Evolutionary conservation across 2,113 vertebrate species (phyloP).

Genomic region (Callaeas wilsoni): DNA sequence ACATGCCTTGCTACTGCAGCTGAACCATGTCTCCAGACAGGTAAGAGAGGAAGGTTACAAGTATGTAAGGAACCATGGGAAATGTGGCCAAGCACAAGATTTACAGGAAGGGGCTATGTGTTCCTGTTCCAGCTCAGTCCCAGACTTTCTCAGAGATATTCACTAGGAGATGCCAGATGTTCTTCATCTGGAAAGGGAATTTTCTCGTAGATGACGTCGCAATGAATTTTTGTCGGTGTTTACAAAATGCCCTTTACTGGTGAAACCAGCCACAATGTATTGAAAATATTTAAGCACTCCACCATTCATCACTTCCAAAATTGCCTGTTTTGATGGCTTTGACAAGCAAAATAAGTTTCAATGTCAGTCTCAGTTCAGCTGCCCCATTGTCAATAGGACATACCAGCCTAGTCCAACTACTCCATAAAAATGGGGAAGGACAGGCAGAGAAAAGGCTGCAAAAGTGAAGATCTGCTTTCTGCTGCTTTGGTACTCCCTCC

Average conservation of each 20-base stretch:
- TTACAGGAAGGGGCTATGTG: not conserved
- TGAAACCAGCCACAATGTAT: not conserved
- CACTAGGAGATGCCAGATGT: not conserved
- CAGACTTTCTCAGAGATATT: not conserved
- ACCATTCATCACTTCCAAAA: not conserved
- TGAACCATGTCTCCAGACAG: not conserved
- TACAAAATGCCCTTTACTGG: not conserved
- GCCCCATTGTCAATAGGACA: fast-evolving
- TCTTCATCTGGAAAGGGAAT: not conserved
- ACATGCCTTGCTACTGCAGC: not conserved
- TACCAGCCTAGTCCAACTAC: not conserved
- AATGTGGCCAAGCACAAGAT: not conserved
- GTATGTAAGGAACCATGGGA: not conserved
- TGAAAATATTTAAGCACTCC: not conserved
- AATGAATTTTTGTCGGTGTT: not conserved
- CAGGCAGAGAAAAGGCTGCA: not conserved
- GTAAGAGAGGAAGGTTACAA: not conserved
- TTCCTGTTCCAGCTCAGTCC: not conserved
- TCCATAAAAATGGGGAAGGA: not conserved
- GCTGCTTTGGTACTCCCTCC: not conserved
- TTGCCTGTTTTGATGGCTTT: not conserved
- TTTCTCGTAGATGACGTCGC: not conserved
- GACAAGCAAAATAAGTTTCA: not conserved
- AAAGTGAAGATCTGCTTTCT: not conserved
- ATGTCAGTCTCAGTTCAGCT: not conserved